A percentile compares a stretch with the other conserved stretches of the same genome.
phyloP scores from a whole-genome alignment of 2,888 invertebrate genomes.

The Athrips mouffetella region DNA sequence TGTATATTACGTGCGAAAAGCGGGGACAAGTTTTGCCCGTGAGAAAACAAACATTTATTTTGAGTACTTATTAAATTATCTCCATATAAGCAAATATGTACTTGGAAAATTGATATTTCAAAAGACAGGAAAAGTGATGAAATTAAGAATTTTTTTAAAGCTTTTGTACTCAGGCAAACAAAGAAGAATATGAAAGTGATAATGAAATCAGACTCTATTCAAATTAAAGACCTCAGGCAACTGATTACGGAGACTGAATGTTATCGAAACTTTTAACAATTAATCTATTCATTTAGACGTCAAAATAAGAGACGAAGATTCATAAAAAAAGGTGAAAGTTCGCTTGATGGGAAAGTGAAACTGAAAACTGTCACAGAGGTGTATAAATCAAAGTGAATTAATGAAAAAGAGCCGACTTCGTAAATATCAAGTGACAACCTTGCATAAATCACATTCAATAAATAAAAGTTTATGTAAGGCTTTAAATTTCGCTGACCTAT shows the following conservation, averaged over 20 bases:
- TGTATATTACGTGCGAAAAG: slow-evolving; percentile 50
- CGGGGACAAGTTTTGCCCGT: slow-evolving; percentile 38
- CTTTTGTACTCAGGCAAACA: too few species aligned
- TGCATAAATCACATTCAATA: slow-evolving; percentile 18
- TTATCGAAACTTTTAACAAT: slow-evolving; percentile 31
- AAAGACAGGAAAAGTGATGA: too few species aligned
- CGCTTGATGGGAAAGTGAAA: slow-evolving; percentile 21
- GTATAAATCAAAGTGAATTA: slow-evolving; percentile 25
- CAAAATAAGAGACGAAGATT: slow-evolving; percentile 27
- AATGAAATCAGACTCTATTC: too few species aligned
- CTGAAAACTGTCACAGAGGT: slow-evolving; percentile 23
- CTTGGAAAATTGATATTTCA: too few species aligned
- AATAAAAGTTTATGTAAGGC: slow-evolving; percentile 24
- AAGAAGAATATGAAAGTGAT: too few species aligned
- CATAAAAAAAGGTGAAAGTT: slow-evolving; percentile 32
- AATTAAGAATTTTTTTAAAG: too few species aligned
- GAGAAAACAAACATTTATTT: slow-evolving; percentile 37
- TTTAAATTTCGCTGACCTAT: slow-evolving; percentile 23
- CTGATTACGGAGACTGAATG: slow-evolving; percentile 9
- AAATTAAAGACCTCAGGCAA: too few species aligned
- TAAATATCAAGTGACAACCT: slow-evolving; percentile 13
- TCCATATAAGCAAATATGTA: not conserved
- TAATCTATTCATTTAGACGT: slow-evolving; percentile 26
- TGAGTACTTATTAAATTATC: not conserved
- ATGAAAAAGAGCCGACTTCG: slow-evolving; percentile 16